Conservation (phyloP, 1,140 invertebrate species). For the Ceratina japonica region DNA sequence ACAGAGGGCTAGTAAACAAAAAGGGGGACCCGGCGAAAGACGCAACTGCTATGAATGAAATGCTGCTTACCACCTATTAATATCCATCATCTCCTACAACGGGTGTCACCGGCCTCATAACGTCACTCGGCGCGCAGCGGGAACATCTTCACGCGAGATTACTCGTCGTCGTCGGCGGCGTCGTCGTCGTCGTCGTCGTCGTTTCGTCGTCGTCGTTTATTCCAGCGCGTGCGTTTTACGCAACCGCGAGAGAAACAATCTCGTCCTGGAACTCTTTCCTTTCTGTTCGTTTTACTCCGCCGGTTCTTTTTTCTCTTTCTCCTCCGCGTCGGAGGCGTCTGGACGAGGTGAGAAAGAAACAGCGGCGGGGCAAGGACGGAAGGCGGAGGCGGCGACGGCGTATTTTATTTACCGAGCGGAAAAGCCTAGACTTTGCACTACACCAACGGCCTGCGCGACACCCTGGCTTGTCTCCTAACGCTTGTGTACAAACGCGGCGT, state of each 20-base stretch:
- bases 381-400: slow-evolving; percentile 11
- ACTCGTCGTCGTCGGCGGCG: slow-evolving; percentile 24
- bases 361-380: slow-evolving; percentile 6
- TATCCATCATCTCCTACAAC: slow-evolving; percentile 48
- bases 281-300: background rate
- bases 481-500: slow-evolving; percentile 27
- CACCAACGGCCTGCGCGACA: slow-evolving; percentile 26
- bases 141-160: slow-evolving; percentile 41
- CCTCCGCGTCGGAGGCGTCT: background rate
- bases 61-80: slow-evolving; percentile 41
- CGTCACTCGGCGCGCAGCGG: slow-evolving; percentile 20
- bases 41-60: slow-evolving; percentile 25
- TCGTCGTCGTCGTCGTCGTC: slow-evolving; percentile 5
- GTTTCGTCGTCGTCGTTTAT: slow-evolving; percentile 18
- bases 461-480: slow-evolving; percentile 23
- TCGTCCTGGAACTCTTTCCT: slow-evolving; percentile 10
- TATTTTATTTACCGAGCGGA: slow-evolving; percentile 53
- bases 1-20: background rate
- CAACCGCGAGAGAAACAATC: slow-evolving; percentile 42
- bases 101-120: slow-evolving; percentile 33
- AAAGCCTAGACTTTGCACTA: slow-evolving; percentile 54
- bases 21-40: slow-evolving; percentile 11
- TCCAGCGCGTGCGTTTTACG: slow-evolving; percentile 29
- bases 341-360: slow-evolving; percentile 8
- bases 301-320: no score